Evolutionary conservation across 1,140 invertebrate species (phyloP), one percentile per base, ranked within the genome.

Genomic region (Eulimnadia texana): DNA sequence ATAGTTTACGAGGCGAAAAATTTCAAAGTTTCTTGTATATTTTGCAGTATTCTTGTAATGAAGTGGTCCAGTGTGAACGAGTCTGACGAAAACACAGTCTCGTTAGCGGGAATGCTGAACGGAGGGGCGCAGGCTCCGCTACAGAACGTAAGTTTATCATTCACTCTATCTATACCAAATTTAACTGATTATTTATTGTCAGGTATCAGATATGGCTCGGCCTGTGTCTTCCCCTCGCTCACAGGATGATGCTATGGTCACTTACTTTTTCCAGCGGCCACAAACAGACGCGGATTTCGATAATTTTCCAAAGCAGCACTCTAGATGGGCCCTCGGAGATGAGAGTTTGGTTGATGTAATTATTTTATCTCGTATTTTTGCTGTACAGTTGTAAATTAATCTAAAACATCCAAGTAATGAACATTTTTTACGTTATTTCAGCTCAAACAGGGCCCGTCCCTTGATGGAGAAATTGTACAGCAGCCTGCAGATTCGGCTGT

Each of bases 161-260:
- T 49, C 19, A 20, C 0, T 58, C 23, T 54, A 54, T 16, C 3
- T 3, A 9, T 16, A 11, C 13, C 22, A 53, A 19, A 11, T 27
- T 25, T 22, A 2, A 2, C 23, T 6, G 19, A 19, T n/a, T 50
- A 50, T 22, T 54, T 10, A 1, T 25, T 54, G 3, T 22, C 28
- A 58, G 55, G 42, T 58, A 42, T 33, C 55, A 20, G 55, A 58
- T 20, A 33, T 58, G 42, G n/a, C 55, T 33, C 23, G 55, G 28
- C 25, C 55, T 6, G 33, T 42, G 24, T 58, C 55, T 19, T 16
- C 63, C 16, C 60, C 65, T 60, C 77, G 82, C 68, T 75, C 80
- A 63, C 85, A 88, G 74, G 88, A 91, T 72, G 89, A 91, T 78
- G 86, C 86, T 58, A 84, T 85, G 70, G 87, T 90, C 64, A 84